These are phyloP conservation scores for Arctocebus calabarensis DNA, from an alignment of 2,797 vertebrate species.

Conservation along the genomic window DNA sequence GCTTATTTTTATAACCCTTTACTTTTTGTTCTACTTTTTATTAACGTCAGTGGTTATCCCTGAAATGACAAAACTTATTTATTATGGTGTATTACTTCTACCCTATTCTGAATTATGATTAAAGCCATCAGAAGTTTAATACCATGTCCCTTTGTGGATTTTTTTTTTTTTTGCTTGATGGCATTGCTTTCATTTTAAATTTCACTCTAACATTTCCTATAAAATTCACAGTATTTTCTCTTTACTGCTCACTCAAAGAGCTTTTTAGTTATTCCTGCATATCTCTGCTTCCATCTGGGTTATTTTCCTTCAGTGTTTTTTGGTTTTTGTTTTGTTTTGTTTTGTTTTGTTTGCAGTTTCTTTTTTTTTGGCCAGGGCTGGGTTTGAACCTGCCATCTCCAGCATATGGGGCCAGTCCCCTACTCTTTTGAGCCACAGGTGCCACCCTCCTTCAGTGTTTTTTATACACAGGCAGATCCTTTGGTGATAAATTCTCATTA, in stretches of 20 bases:
- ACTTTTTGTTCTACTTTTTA: not conserved
- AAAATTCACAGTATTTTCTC: not conserved
- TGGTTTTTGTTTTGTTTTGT: too few species aligned
- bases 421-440: too few species aligned
- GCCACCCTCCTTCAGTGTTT: not conserved
- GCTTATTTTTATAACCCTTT: not conserved
- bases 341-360: too few species aligned
- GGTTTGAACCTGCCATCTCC: too few species aligned
- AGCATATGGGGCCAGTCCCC: too few species aligned
- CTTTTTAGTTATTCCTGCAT: not conserved
- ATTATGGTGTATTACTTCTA: not conserved
- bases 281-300: not conserved
- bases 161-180: not conserved
- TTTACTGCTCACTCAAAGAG: not conserved
- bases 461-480: not conserved
- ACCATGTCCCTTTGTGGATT: not conserved
- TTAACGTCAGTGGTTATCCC: not conserved
- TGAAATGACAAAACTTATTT: not conserved
- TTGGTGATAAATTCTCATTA: not conserved
- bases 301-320: conserved; percentile 12
- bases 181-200: not conserved
- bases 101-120: not conserved
- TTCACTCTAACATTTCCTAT: not conserved
- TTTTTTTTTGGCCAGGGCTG: too few species aligned
- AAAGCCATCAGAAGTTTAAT: not conserved